Base-by-base conservation (phyloP, 2,888 invertebrate genomes). In the Diploptera punctata region DNA sequence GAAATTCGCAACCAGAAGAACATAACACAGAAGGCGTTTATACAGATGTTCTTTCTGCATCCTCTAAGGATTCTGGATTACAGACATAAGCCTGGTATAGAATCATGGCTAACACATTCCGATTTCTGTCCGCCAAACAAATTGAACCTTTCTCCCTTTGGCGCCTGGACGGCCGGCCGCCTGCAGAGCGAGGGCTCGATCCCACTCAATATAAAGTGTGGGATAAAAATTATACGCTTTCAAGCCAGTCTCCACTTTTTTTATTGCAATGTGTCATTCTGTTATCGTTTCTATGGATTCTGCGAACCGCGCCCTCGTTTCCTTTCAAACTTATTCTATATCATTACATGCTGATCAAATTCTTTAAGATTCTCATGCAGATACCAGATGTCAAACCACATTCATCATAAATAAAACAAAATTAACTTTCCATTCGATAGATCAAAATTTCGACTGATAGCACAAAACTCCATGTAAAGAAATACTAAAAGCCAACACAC, bases 71-170 rank as follows among this genome's bases (percentile, higher is more conserved):
- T 57, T 16, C 24, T 13, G 57, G 24, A 29, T 26, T 26, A 26
- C 24, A 29, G 29, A 7, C 29, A 26, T 24, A 29, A 57, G 24
- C 57, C 24, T 57, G 57, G 57, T n/a, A 57, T 57, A 29, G 29
- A 24, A 57, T 29, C 26, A 57, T 29, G 16, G 29, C 29, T 57
- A 29, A 57, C 57, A 57, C 57, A 57, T 57, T 29, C 29, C 26
- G 29, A 57, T 26, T 29, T 10, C 57, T 57, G 24, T n/a, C 57
- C 13, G 21, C 26, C 47, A 43, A 43, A 65, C 65, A 65, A 65
- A 65, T 65, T 65, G 65, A 65, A 65, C 47, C 65, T 65, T 65
- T 65, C 29, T 65, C 44, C n/a, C 26, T 65, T 65, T 65, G 65
- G 65, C 65, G 65, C 65, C 65, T 44, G 44, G n/a, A 16, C 13